A percentile compares a stretch with the other conserved stretches of the same genome.
These are phyloP conservation scores for Leucoraja erinaceus DNA, from an alignment of 2,113 vertebrate species.

Conservation along the genomic window DNA sequence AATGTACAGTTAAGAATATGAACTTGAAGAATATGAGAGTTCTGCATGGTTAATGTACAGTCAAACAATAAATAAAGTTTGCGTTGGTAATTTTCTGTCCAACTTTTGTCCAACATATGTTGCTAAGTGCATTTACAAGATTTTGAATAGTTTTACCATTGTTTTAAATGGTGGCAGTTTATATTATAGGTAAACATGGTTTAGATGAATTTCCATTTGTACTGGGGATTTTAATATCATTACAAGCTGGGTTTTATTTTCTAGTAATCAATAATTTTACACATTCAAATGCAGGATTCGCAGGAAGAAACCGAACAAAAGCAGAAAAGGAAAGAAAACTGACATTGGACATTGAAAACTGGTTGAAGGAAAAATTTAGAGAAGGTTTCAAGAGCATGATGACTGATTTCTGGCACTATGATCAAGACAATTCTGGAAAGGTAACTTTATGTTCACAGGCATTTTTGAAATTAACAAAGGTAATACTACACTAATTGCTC, in stretches of 20 bases:
- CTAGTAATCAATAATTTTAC: neutral
- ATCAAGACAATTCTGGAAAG: constrained; percentile 39
- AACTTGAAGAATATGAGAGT: neutral
- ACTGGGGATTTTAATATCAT: neutral
- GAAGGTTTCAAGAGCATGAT: constrained; percentile 42
- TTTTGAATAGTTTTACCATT: neutral
- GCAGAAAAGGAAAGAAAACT: constrained; percentile 39
- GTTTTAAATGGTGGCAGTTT: neutral
- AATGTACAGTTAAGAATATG: neutral
- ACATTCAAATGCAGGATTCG: constrained; percentile 8
- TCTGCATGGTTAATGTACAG: neutral
- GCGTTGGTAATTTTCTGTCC: neutral
- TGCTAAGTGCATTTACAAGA: neutral
- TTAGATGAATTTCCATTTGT: neutral
- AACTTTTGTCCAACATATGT: neutral
- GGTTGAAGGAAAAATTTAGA: constrained; percentile 43
- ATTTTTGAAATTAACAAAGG: neutral
- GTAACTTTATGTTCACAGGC: neutral
- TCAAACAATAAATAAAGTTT: neutral
- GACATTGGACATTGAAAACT: constrained; percentile 42
- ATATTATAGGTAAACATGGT: neutral
- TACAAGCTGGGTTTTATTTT: neutral
- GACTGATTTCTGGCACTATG: constrained; percentile 39
- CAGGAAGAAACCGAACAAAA: neutral
- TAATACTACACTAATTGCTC: neutral